These are phyloP conservation scores for Bombus consobrinus DNA, from an alignment of 1,140 invertebrate genomes.

Conservation along the genomic window DNA sequence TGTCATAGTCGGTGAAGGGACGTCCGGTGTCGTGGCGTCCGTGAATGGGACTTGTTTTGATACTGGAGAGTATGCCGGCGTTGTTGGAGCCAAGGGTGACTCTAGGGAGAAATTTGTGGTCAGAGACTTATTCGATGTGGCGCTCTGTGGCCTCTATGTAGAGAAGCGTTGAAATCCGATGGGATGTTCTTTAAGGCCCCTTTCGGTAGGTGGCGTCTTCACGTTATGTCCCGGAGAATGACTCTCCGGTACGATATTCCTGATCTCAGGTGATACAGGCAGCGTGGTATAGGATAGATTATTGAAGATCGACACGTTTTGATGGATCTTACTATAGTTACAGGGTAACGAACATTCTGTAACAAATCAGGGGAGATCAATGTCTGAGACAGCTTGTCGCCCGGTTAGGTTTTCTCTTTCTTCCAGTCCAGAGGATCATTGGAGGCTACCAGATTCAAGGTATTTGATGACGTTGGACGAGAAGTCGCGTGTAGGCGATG, in stretches of 20 bases:
- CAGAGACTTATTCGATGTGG: no score
- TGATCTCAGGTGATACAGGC: not conserved
- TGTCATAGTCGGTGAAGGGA: no score
- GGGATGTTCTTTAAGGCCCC: conserved; percentile 81
- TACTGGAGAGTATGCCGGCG: no score
- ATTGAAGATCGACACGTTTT: conserved; percentile 75
- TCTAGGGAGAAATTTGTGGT: no score
- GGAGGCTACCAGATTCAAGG: conserved; percentile 87
- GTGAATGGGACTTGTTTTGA: no score
- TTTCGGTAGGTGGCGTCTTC: conserved; percentile 70
- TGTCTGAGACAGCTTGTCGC: conserved; percentile 77
- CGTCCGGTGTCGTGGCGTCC: no score
- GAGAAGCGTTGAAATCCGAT: conserved; percentile 73
- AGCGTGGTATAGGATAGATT: conserved; percentile 66
- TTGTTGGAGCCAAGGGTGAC: no score
- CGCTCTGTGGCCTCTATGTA: conserved; percentile 75
- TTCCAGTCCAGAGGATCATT: conserved; percentile 78
- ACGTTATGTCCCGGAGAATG: conserved; percentile 67
- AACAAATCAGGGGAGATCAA: conserved; percentile 81
- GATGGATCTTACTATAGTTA: conserved; percentile 64
- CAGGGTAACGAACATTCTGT: conserved; percentile 76
- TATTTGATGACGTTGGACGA: conserved; percentile 91
- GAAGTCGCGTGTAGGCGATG: conserved; percentile 78
- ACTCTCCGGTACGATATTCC: conserved; percentile 66
- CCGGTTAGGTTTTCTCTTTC: conserved; percentile 74